A percentile compares a stretch with the other conserved stretches of the same genome.
These are phyloP conservation scores for Macrosteles quadrilineatus DNA, from an alignment of 1,140 invertebrate genomes.

Conservation along the genomic window DNA sequence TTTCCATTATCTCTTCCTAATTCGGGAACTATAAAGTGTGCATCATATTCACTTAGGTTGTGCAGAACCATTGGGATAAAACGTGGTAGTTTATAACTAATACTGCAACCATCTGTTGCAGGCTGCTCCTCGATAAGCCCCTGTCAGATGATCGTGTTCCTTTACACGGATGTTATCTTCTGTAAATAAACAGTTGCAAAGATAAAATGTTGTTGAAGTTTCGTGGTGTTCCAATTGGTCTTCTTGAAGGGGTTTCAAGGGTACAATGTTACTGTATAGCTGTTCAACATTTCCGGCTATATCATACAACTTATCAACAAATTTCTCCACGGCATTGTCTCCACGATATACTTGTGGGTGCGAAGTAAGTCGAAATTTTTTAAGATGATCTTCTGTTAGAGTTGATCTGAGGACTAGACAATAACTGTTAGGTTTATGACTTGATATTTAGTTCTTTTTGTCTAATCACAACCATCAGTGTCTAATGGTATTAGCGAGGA, in stretches of 20 bases:
- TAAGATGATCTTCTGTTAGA: no score
- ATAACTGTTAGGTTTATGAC: conserved; percentile 26
- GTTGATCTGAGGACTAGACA: conserved; percentile 17
- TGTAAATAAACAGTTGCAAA: conserved; percentile 17
- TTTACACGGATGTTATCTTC: background rate
- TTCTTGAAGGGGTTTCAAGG: background rate
- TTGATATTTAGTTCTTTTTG: background rate
- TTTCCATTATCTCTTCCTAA: conserved; percentile 15
- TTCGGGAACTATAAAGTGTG: conserved; percentile 24
- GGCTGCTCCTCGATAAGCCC: conserved; percentile 1
- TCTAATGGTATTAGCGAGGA: no score
- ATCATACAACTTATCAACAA: conserved; percentile 9
- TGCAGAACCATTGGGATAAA: conserved; percentile 20
- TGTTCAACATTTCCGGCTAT: background rate
- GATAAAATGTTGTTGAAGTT: background rate
- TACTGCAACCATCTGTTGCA: conserved; percentile 16
- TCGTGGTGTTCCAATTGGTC: no score
- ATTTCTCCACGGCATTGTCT: background rate
- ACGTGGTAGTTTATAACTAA: conserved; percentile 7
- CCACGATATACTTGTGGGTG: conserved; percentile 28
- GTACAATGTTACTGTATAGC: background rate
- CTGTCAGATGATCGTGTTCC: conserved; percentile 26
- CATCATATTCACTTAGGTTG: conserved; percentile 17
- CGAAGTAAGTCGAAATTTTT: no score
- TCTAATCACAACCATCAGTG: no score